These are phyloP conservation scores for Clarias pachynema DNA, from an alignment of 2,797 vertebrate species.

Conservation along the genomic window DNA sequence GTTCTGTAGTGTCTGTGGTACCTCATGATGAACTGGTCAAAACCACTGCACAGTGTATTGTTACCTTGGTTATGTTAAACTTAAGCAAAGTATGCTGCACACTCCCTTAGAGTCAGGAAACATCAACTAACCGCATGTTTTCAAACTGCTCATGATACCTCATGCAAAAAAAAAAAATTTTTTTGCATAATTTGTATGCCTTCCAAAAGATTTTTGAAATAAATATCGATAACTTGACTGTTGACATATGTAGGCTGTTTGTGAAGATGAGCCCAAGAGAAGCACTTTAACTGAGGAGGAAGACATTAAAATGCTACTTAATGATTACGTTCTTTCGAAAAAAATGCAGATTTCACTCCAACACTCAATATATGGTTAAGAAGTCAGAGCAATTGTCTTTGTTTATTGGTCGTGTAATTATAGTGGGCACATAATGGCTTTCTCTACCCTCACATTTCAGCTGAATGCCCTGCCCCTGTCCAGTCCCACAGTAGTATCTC, in stretches of 20 bases:
- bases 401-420: slow-evolving; percentile 24
- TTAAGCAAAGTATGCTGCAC: neutral
- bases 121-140: neutral
- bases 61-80: neutral
- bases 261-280: neutral
- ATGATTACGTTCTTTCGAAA: neutral
- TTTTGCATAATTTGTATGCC: neutral
- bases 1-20: neutral
- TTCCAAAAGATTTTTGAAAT: neutral
- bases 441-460: neutral
- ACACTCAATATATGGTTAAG: slow-evolving; percentile 12
- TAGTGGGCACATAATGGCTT: slow-evolving; percentile 5
- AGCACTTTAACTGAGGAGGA: neutral
- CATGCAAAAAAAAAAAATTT: neutral
- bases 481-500: slow-evolving; percentile 1
- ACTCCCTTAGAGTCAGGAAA: neutral
- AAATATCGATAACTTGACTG: neutral
- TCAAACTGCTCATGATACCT: neutral
- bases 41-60: neutral
- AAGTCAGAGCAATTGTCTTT: neutral
- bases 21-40: neutral
- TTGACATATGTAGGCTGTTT: neutral
- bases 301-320: neutral
- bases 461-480: neutral
- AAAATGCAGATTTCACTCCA: neutral